Evolutionary conservation across 2,888 invertebrate genomes (phyloP).

Genomic region (Branchipolynoe longqiensis): DNA sequence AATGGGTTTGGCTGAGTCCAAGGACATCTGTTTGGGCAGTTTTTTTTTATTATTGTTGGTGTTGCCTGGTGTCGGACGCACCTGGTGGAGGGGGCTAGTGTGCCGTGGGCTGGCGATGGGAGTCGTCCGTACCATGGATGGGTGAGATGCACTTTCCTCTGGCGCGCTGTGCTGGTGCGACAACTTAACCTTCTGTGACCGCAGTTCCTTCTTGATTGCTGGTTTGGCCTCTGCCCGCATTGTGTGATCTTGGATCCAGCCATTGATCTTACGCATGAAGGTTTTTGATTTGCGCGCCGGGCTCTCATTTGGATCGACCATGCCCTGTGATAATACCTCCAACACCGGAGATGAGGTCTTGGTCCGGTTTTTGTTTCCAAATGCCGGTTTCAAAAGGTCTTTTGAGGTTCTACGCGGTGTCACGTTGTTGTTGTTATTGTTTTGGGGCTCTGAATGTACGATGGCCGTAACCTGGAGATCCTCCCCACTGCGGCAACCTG

Average conservation of each 20-base stretch:
- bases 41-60: too few species aligned
- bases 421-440: conserved; percentile 30
- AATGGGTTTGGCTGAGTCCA: conserved; percentile 38
- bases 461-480: conserved; percentile 35
- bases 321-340: conserved; percentile 8
- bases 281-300: conserved; percentile 29
- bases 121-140: conserved; percentile 9
- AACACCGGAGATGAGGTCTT: conserved; percentile 13
- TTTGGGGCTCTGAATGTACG: conserved; percentile 2
- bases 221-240: neutral
- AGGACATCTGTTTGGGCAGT: conserved; percentile 49
- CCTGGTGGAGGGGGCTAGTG: neutral
- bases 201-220: conserved; percentile 6
- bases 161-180: conserved; percentile 36
- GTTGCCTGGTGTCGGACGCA: neutral
- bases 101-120: neutral
- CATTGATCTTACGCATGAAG: conserved; percentile 20
- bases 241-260: conserved; percentile 32
- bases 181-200: neutral
- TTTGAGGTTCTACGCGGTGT: neutral
- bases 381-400: neutral
- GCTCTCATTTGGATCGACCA: conserved; percentile 14
- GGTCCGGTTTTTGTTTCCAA: neutral
- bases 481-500: conserved; percentile 22
- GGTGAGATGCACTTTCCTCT: conserved; percentile 24